A percentile compares a stretch with the other conserved stretches of the same genome.
Evolutionary conservation across 2,888 invertebrate genomes (phyloP).

Genomic region (Darwinula stevensoni): DNA sequence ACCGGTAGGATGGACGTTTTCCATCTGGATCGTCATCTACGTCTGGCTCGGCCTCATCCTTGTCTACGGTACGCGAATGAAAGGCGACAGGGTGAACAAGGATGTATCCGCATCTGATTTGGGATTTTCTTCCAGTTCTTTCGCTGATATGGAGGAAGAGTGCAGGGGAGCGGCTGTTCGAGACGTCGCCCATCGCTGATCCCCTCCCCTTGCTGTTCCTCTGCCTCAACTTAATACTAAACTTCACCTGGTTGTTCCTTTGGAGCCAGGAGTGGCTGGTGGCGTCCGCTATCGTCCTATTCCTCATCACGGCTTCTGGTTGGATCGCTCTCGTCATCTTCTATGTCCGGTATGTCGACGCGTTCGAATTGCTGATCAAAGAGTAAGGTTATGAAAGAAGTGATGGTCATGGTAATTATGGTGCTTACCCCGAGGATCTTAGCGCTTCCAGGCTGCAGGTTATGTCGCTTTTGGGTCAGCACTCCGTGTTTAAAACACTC

Average conservation of each 20-base stretch:
- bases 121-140: too few species aligned
- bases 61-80: slow-evolving; percentile 8
- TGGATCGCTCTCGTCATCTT: slow-evolving; percentile 9
- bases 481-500: too few species aligned
- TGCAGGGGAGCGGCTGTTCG: slow-evolving; percentile 8
- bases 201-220: slow-evolving; percentile 8
- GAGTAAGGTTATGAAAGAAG: too few species aligned
- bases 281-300: slow-evolving; percentile 8
- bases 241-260: slow-evolving; percentile 9
- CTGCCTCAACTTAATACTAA: slow-evolving; percentile 8
- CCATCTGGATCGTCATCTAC: slow-evolving; percentile 10
- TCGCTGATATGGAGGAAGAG: slow-evolving; percentile 8
- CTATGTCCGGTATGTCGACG: too few species aligned
- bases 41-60: slow-evolving; percentile 8
- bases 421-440: too few species aligned
- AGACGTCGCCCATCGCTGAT: slow-evolving; percentile 8
- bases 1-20: slow-evolving; percentile 9
- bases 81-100: too few species aligned
- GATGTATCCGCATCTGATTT: too few species aligned
- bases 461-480: too few species aligned
- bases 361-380: too few species aligned
- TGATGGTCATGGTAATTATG: too few species aligned
- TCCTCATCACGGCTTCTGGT: slow-evolving; percentile 8
- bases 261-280: slow-evolving; percentile 8
- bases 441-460: too few species aligned